phyloP scores from a whole-genome alignment of 2,888 invertebrate genomes.

The Sphaeridia pumilis region DNA sequence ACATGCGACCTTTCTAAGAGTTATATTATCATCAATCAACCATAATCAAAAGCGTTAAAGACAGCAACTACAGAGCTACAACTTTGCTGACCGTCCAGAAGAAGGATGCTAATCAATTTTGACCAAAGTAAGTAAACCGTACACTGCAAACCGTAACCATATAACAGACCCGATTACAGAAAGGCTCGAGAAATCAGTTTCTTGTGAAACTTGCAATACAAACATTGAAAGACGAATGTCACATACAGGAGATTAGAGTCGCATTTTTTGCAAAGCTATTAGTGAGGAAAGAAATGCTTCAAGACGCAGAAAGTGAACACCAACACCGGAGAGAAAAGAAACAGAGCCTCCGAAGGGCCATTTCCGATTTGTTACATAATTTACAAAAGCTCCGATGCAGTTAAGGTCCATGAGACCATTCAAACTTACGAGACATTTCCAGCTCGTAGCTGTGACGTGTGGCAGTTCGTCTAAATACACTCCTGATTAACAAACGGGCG shows the following conservation, averaged over 20 bases:
- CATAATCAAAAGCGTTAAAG: too few relatives aligned
- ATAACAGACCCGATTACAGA: too few relatives aligned
- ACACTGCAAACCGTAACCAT: too few relatives aligned
- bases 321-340: neutral
- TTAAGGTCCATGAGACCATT: neutral
- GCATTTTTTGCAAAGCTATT: neutral
- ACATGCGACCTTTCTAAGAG: neutral
- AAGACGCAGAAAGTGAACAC: slow-evolving; percentile 8
- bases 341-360: neutral
- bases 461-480: slow-evolving; percentile 73
- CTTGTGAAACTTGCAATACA: neutral
- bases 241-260: neutral
- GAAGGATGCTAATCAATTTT: too few relatives aligned
- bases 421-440: slow-evolving; percentile 77
- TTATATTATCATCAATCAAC: too few relatives aligned
- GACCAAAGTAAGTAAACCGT: too few relatives aligned
- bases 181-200: too few relatives aligned
- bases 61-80: too few relatives aligned
- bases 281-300: neutral
- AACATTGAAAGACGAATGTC: neutral
- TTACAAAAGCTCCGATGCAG: neutral
- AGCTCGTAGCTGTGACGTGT: slow-evolving; percentile 70
- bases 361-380: neutral
- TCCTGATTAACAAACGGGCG: slow-evolving; percentile 86
- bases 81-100: too few relatives aligned